Conservation (phyloP, 2,113 vertebrate species). For the Cryptotis parvus region DNA sequence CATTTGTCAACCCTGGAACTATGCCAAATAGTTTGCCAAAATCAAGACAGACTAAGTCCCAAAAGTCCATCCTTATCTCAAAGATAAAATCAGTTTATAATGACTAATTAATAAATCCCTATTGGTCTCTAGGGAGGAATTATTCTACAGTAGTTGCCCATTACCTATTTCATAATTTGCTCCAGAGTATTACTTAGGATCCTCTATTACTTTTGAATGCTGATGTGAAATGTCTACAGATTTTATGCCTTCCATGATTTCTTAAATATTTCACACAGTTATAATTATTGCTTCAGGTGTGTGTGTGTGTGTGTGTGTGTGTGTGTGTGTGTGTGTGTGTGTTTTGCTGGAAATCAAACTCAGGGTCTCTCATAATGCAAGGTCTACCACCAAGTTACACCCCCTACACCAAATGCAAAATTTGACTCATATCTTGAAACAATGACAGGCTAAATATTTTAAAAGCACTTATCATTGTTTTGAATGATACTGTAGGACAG, state of each 20-base stretch:
- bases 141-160: conserved; percentile 16
- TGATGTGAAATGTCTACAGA: not conserved
- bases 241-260: not conserved
- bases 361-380: too few relatives aligned
- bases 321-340: too few relatives aligned
- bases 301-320: too few relatives aligned
- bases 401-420: too few relatives aligned
- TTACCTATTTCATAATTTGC: not conserved
- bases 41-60: not conserved
- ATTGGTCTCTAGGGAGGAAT: not conserved
- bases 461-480: not conserved
- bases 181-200: not conserved
- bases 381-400: too few relatives aligned
- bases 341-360: too few relatives aligned
- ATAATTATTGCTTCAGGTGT: too few relatives aligned
- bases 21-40: not conserved
- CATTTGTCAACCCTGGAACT: conserved; percentile 8
- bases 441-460: not conserved
- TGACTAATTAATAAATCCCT: not conserved
- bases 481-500: not conserved
- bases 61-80: not conserved
- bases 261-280: not conserved
- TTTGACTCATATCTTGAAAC: conserved; percentile 4
- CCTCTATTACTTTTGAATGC: conserved; percentile 15
- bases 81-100: not conserved